Percentiles rank a stretch among this genome's conserved stretches.
Evolutionary conservation across 2,888 invertebrate genomes (phyloP).

Genomic region (Ceramica pisi): DNA sequence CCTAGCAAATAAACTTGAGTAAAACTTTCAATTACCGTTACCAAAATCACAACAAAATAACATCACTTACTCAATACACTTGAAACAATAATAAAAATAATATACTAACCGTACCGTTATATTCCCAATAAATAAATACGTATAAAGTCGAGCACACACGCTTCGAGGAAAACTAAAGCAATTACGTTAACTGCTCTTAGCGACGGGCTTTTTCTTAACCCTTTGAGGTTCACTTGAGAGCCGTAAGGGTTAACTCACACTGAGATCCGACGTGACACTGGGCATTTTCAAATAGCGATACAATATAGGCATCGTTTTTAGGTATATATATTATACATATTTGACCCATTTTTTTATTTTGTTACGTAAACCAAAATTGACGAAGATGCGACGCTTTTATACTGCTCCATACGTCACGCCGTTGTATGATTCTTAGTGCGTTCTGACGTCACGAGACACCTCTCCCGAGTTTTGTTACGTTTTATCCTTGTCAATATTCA

Average conservation of each 20-base stretch:
- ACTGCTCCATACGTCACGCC: no score
- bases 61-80: no score
- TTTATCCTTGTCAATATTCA: no score
- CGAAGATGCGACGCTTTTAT: no score
- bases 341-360: no score
- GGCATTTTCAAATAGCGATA: no score
- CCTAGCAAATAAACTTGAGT: neutral
- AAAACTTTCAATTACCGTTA: neutral
- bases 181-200: conserved; percentile 60
- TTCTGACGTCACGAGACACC: no score
- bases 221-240: conserved; percentile 50
- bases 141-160: conserved; percentile 41
- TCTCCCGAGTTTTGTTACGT: no score
- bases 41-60: neutral
- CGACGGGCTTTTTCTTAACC: conserved; percentile 54
- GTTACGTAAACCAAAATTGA: no score
- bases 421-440: no score
- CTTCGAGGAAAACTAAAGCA: conserved; percentile 58
- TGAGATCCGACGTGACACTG: neutral
- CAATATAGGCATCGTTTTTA: no score
- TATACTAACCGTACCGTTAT: conserved; percentile 21
- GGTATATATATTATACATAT: no score
- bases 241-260: conserved; percentile 5
- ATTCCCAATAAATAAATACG: conserved; percentile 39
- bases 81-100: conserved; percentile 18